These are phyloP conservation scores for Eristalis arbustorum DNA, from an alignment of 2,888 invertebrate species.

Conservation along the genomic window DNA sequence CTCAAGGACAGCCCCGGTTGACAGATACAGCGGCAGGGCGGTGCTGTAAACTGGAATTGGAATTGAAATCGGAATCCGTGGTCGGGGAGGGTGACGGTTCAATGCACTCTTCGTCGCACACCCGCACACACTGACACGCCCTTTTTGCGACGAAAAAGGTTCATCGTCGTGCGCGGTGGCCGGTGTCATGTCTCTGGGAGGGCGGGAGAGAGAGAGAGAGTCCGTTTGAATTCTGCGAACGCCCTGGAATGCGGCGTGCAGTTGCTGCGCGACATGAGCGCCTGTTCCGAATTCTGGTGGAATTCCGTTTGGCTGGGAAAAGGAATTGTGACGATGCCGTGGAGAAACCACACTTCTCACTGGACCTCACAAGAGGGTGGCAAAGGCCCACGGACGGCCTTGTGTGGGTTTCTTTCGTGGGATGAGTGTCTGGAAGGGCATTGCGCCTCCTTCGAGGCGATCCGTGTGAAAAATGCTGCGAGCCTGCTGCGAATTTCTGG, in stretches of 20 bases:
- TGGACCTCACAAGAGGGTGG: conserved; percentile 29
- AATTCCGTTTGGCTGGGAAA: conserved; percentile 78
- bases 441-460: conserved; percentile 7
- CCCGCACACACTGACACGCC: not conserved
- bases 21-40: not conserved
- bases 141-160: not conserved
- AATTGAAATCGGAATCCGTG: not conserved
- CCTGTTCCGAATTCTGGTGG: conserved; percentile 77
- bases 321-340: conserved; percentile 30
- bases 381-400: conserved; percentile 14
- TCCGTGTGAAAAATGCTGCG: conserved; percentile 9
- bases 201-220: not conserved
- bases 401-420: conserved; percentile 5
- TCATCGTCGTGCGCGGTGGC: not conserved
- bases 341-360: not conserved
- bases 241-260: conserved; percentile 71
- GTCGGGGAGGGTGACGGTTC: not conserved
- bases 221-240: not conserved
- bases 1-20: conserved; percentile 27
- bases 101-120: not conserved
- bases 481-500: conserved; percentile 27
- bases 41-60: not conserved
- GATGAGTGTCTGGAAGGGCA: conserved; percentile 47
- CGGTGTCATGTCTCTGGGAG: not conserved
- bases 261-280: conserved; percentile 71